phyloP scores from a whole-genome alignment of 2,888 invertebrate species.

The Aphidoletes aphidimyza region DNA sequence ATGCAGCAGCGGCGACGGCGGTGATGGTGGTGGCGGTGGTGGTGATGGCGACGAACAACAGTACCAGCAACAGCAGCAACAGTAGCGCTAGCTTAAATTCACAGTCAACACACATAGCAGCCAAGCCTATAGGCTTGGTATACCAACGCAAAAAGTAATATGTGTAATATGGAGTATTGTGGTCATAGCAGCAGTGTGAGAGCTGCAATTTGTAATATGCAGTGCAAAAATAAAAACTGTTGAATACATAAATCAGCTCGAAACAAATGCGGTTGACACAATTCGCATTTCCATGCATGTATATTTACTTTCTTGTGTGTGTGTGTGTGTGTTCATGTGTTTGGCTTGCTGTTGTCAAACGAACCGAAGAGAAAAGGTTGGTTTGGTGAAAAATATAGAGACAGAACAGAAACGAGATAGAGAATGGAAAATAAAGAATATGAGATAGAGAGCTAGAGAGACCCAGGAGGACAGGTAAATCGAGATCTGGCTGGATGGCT shows the following conservation, averaged over 20 bases:
- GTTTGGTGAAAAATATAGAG: no score
- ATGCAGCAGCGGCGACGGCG: no score
- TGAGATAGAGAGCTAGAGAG: background rate
- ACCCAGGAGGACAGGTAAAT: background rate
- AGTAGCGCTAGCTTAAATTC: background rate
- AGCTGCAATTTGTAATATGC: background rate
- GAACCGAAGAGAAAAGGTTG: no score
- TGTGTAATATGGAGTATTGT: background rate
- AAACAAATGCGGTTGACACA: conserved; percentile 31
- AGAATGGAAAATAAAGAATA: background rate
- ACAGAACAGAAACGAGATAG: background rate
- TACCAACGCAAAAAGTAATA: no score
- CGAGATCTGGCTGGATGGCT: no score
- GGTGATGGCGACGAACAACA: background rate
- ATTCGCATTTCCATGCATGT: background rate
- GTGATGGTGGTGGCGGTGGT: no score
- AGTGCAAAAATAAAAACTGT: background rate
- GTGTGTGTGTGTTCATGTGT: background rate
- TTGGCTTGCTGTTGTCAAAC: background rate
- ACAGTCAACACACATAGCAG: background rate
- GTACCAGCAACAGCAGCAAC: background rate
- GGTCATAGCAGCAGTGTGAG: background rate
- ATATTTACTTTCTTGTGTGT: background rate
- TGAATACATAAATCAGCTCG: conserved; percentile 26
- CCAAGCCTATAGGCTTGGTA: no score